Percentiles rank a stretch among this genome's conserved stretches.
These are phyloP conservation scores for Calliopum simillimum DNA, from an alignment of 2,888 invertebrate species.

Conservation along the genomic window DNA sequence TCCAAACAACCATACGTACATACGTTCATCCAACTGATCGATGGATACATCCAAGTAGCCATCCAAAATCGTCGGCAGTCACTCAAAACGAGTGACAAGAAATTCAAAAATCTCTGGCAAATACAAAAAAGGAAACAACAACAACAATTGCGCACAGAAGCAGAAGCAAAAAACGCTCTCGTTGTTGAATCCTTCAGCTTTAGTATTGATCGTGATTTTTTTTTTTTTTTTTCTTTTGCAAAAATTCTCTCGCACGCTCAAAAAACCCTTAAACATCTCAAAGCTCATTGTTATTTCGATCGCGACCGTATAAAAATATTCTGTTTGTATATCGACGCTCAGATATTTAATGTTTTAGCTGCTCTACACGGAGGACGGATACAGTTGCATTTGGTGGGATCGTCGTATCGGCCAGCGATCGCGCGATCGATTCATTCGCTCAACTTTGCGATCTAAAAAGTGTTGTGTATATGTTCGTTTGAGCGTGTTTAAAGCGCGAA, in stretches of 20 bases:
- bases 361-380: too few species aligned
- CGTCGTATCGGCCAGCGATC: slow-evolving; percentile 33
- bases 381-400: slow-evolving; percentile 8
- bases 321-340: slow-evolving; percentile 59
- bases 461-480: slow-evolving; percentile 54
- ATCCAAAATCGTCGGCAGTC: slow-evolving; percentile 9
- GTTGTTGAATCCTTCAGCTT: background rate
- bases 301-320: slow-evolving; percentile 69
- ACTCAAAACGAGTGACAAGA: slow-evolving; percentile 21
- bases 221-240: background rate
- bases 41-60: background rate
- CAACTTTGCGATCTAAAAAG: slow-evolving; percentile 54
- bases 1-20: slow-evolving; percentile 33
- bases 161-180: slow-evolving; percentile 11
- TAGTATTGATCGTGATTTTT: background rate
- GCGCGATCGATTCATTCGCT: slow-evolving; percentile 18
- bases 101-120: slow-evolving; percentile 21
- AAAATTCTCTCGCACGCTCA: slow-evolving; percentile 2
- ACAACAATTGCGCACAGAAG: slow-evolving; percentile 23
- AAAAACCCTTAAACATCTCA: slow-evolving; percentile 45
- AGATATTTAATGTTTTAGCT: slow-evolving; percentile 39
- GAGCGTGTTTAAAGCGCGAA: slow-evolving; percentile 22
- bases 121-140: slow-evolving; percentile 36
- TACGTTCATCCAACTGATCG: slow-evolving; percentile 28
- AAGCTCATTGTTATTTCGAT: slow-evolving; percentile 67